Base-by-base conservation (phyloP, 1,140 invertebrate genomes). In the Dreissena rostriformis region DNA sequence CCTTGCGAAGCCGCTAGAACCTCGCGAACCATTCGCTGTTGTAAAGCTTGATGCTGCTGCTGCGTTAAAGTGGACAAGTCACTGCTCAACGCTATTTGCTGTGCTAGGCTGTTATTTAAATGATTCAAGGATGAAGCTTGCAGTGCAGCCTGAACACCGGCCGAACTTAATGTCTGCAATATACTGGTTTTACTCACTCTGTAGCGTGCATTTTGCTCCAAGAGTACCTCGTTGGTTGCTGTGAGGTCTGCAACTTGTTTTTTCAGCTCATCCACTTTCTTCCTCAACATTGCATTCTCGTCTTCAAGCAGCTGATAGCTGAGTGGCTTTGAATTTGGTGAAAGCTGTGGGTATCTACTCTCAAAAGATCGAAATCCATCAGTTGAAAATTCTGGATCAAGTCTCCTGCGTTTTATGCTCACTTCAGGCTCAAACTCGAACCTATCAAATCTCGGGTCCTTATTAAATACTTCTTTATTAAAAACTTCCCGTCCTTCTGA, bases 201-300 rank as follows among this genome's bases (percentile, higher is more conserved):
- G 75, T 97, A 93, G 68, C 96, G 95, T 14, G 96, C 96, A 92
- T 97, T 97, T 93, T 97, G 96, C 87, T 97, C 96, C 68, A 97
- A 90, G 0, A 97, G 94, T 91, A 97, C 97, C 91, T 97, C 96
- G 92, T 97, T 97, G 4, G 96, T 96, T 10, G 96, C 96, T n/a
- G 95, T 96, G 67, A 97, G 91, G 90, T 96, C 96, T 51, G 95
- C 94, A 5, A 96, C 95, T 91, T 95, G 94, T 87, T 96, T 96
- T 91, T 96, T 96, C 68, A 97, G 91, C 87, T 96, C 96, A 63
- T 96, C 96, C 73, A 97, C 95, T 91, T 96, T 96, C 84, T 96
- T 95, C 86, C 96, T 94, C 55, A 97, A 91, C 82, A 96, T 93
- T 49, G 87, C 94, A 92, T 97, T 97, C 91, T 97, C 96, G 86